Evolutionary conservation across 2,113 vertebrate species (phyloP).

Genomic region (Sander lucioperca): DNA sequence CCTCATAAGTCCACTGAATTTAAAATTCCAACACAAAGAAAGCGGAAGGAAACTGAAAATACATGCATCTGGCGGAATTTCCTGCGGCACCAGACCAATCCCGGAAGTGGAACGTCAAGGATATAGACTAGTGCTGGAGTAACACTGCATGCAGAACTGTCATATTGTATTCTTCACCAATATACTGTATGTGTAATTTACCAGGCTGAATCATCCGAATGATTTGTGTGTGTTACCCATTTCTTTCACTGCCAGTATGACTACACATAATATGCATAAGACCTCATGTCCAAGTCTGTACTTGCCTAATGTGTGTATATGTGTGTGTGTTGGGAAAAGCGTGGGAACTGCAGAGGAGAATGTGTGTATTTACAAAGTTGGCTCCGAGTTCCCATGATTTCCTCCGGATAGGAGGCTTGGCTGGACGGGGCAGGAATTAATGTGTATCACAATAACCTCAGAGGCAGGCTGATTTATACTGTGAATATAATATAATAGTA

Average conservation of each 20-base stretch:
- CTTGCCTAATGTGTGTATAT: neutral
- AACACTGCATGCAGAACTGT: conserved; percentile 22
- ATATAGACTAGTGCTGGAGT: too few relatives aligned
- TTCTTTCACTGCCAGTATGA: conserved; percentile 3
- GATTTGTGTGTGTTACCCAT: neutral
- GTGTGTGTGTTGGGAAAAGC: conserved; percentile 17
- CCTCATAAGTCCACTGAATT: too few relatives aligned
- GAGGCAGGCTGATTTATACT: neutral
- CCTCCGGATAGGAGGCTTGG: conserved; percentile 16
- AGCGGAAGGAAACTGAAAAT: too few relatives aligned
- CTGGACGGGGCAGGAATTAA: neutral
- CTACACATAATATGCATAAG: neutral
- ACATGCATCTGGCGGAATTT: too few relatives aligned
- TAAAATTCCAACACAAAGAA: too few relatives aligned
- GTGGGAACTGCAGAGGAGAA: conserved; percentile 63
- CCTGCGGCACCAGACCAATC: too few relatives aligned
- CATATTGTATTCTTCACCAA: conserved; percentile 37
- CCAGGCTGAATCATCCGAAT: conserved; percentile 16
- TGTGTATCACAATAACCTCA: conserved; percentile 10
- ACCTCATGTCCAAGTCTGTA: neutral
- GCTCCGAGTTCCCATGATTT: conserved; percentile 49
- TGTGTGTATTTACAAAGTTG: conserved; percentile 42
- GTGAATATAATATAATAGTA: neutral
- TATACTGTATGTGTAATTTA: neutral
- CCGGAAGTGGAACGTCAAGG: too few relatives aligned